Evolutionary conservation across 2,113 vertebrate genomes (phyloP).

Genomic region (Onychostruthus taczanowskii): DNA sequence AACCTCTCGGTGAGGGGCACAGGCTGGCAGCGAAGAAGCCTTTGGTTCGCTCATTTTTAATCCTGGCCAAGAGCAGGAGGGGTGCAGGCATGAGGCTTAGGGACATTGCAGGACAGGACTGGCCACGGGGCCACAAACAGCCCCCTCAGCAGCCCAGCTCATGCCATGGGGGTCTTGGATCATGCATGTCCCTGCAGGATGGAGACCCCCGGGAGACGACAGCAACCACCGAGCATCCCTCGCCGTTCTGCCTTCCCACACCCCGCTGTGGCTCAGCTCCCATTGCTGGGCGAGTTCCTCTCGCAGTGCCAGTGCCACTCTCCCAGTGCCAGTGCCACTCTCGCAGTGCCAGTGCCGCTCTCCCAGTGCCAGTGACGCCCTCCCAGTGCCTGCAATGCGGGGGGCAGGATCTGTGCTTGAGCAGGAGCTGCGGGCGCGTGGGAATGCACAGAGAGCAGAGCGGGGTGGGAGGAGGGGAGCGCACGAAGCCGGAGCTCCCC

Average conservation of each 20-base stretch:
- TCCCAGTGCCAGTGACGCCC: background rate
- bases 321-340: background rate
- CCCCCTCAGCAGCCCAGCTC: background rate
- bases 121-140: fast-evolving
- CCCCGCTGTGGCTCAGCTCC: background rate
- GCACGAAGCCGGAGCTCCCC: background rate
- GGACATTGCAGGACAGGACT: background rate
- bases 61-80: background rate
- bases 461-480: background rate
- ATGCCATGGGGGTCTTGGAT: background rate
- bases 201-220: fast-evolving
- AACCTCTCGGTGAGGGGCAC: background rate
- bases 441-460: background rate
- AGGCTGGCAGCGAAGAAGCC: background rate
- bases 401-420: background rate
- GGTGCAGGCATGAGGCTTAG: fast-evolving
- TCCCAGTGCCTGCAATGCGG: background rate
- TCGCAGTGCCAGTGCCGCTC: background rate
- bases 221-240: background rate
- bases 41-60: background rate
- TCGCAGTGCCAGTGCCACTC: background rate
- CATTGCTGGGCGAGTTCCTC: fast-evolving
- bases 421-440: background rate
- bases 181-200: background rate
- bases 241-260: background rate